Base-by-base conservation (phyloP, 2,797 vertebrate species). In the Pachyuromys duprasi region DNA sequence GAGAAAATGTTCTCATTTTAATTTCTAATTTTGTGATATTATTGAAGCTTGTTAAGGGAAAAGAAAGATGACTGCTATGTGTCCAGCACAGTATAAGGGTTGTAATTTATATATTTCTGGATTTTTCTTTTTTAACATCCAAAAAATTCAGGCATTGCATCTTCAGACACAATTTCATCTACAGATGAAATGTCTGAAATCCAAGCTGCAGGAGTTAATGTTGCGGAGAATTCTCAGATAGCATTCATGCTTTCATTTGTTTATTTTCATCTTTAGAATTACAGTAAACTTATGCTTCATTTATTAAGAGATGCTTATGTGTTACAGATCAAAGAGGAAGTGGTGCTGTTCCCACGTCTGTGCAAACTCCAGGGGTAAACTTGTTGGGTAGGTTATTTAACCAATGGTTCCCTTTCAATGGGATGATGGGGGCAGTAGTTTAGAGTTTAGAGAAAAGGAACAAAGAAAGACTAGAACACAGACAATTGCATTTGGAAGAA, bases 251-350 rank as follows among this genome's bases (percentile, higher is more conserved):
- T 49, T 76, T 90, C 1, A 20, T 72, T 57, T 49, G 65, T 89
- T 83, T 80, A 60, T 94, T 95, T 93, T 91, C 84, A 53, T 89
- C 72, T 81, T 91, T 69, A 84, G 75, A 75, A 84, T 83, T 31
- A 53, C 93, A 95, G 87, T 74, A 89, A 92, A 87, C 18, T 31
- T 67, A 63, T n/a, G 65, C 28, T 94, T 94, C 62, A 36, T 78
- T 91, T 84, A 62, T 2, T 65, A 53, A 79, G 39, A 90, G 20
- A 86, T 57, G 45, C 86, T 91, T 94, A 93, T 91, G 53, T 69
- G 39, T 36, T 57, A 18, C 20, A 89, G 91, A 67, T 11, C 86
- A 67, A 86, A 93, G 91, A 90, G 55, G 24, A 82, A 79, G 67
- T 33, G 75, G 28, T 53, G 13, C 1, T 33, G 63, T 83, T 95